A percentile compares a stretch with the other conserved stretches of the same genome.
These are phyloP conservation scores for Drosophila watanabei DNA, from an alignment of 1,140 invertebrate genomes.

Conservation along the genomic window DNA sequence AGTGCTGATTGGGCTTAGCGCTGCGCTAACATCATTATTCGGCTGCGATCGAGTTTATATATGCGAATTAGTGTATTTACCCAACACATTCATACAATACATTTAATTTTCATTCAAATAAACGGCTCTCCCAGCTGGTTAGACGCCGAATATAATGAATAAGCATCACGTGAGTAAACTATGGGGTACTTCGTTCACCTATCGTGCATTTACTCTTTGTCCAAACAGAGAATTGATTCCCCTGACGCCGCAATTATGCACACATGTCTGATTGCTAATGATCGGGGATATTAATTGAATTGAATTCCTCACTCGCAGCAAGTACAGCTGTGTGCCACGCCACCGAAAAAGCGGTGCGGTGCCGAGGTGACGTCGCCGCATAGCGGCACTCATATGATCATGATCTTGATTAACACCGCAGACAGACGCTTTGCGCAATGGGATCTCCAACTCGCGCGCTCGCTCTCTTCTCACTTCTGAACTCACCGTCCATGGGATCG, in stretches of 20 bases:
- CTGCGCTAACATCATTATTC: conserved; percentile 18
- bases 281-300: conserved; percentile 53
- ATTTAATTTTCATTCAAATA: conserved; percentile 3
- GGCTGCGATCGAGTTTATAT: neutral
- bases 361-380: conserved; percentile 37
- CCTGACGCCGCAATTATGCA: conserved; percentile 29
- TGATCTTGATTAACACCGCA: conserved; percentile 57
- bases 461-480: conserved; percentile 2
- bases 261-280: conserved; percentile 41
- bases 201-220: neutral
- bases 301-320: conserved; percentile 25
- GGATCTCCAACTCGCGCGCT: neutral
- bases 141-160: conserved; percentile 3
- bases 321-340: conserved; percentile 61
- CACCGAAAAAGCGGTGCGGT: conserved; percentile 27
- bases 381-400: conserved; percentile 40
- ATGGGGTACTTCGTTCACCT: neutral
- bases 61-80: conserved; percentile 13
- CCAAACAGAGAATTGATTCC: conserved; percentile 1
- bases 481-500: conserved; percentile 82
- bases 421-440: conserved; percentile 34
- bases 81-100: conserved; percentile 6
- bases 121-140: conserved; percentile 8
- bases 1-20: conserved; percentile 4
- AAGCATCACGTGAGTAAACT: conserved; percentile 31